phyloP scores from a whole-genome alignment of 2,113 vertebrate genomes.

The Axis porcinus region DNA sequence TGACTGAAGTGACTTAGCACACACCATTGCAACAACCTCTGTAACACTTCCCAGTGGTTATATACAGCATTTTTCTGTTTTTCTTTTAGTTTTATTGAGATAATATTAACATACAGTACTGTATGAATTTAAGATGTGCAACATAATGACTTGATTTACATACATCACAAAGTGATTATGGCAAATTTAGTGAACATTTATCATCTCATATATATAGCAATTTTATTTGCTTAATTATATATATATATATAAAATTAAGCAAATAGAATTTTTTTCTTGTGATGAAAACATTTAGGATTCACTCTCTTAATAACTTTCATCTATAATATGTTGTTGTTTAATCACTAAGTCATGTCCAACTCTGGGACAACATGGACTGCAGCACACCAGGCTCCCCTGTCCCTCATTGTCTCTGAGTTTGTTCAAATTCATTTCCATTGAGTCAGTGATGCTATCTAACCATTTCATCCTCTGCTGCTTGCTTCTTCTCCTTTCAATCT shows the following conservation, averaged over 20 bases:
- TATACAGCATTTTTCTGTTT: background rate
- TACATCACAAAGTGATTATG: background rate
- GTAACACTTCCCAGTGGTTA: background rate
- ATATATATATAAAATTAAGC: background rate
- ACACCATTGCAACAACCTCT: background rate
- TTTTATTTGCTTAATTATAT: background rate
- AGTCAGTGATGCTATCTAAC: background rate
- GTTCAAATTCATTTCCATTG: background rate
- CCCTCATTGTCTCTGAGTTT: background rate
- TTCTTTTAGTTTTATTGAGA: background rate
- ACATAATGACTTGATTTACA: background rate
- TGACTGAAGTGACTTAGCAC: background rate
- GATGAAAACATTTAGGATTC: background rate
- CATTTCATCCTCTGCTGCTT: background rate
- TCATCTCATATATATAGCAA: background rate
- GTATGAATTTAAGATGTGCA: background rate
- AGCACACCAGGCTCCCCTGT: background rate
- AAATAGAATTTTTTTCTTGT: background rate
- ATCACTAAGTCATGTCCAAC: accelerated
- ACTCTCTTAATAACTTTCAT: background rate
- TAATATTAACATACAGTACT: background rate
- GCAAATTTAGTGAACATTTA: background rate
- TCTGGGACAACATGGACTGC: background rate
- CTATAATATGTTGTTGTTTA: background rate
- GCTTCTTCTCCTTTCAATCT: background rate